Conservation (phyloP, 2,888 invertebrate genomes). For the Chelonus formosanus region DNA sequence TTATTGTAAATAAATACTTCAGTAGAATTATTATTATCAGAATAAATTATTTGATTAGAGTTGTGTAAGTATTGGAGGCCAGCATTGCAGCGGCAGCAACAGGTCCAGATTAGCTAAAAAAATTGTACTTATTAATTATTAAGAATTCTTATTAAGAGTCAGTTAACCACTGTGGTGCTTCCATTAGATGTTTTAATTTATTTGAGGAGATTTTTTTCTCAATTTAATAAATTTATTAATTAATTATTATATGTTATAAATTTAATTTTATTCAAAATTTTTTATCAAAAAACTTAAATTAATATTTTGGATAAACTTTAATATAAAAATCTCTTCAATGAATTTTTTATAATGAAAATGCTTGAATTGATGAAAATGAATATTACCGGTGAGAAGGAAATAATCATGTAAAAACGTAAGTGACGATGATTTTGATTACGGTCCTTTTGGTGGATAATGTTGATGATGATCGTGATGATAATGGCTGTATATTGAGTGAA, state of each 20-base stretch:
- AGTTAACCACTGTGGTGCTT: too few relatives aligned
- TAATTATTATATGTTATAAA: background rate
- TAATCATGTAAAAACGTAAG: conserved; percentile 5
- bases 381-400: conserved; percentile 21
- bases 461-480: background rate
- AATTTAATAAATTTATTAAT: background rate
- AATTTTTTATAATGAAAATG: too few relatives aligned
- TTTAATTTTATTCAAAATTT: too few relatives aligned
- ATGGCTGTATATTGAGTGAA: conserved; percentile 17
- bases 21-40: too few relatives aligned
- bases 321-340: too few relatives aligned
- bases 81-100: conserved; percentile 38
- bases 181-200: background rate
- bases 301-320: too few relatives aligned
- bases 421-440: conserved; percentile 33
- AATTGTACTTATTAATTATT: background rate
- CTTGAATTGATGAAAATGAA: too few relatives aligned
- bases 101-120: conserved; percentile 32
- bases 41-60: conserved; percentile 23
- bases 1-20: too few relatives aligned
- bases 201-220: background rate
- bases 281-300: too few relatives aligned
- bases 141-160: background rate
- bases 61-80: conserved; percentile 19
- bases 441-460: conserved; percentile 27